phyloP scores from a whole-genome alignment of 2,113 vertebrate species.

The Pimephales promelas region DNA sequence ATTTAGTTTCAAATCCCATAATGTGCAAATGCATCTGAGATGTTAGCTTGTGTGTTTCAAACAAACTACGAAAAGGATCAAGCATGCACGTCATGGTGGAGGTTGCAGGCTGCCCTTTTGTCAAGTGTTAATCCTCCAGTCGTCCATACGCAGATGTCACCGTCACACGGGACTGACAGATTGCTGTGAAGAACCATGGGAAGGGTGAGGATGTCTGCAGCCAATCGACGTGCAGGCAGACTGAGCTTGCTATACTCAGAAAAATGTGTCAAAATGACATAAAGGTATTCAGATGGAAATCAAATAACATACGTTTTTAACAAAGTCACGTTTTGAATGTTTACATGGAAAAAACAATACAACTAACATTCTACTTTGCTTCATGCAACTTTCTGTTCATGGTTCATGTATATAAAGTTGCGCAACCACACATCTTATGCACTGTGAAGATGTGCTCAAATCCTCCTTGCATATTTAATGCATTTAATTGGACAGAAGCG shows the following conservation, averaged over 20 bases:
- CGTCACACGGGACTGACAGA: constrained; percentile 71
- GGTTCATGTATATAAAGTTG: background rate
- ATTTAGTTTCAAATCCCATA: background rate
- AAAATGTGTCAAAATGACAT: background rate
- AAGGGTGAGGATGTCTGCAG: constrained; percentile 75
- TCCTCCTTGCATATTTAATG: background rate
- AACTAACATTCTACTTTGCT: background rate
- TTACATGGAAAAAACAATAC: background rate
- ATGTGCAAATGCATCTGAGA: constrained; percentile 8
- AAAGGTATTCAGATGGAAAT: background rate
- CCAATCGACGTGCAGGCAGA: constrained; percentile 43
- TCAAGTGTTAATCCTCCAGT: constrained; percentile 75
- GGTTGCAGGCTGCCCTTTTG: constrained; percentile 64
- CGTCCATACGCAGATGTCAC: constrained; percentile 79
- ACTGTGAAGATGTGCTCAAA: background rate
- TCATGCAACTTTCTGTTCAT: background rate
- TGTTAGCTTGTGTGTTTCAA: constrained; percentile 47
- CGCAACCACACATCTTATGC: background rate
- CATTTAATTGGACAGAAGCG: background rate
- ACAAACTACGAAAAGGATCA: constrained; percentile 55
- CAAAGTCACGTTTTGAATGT: background rate
- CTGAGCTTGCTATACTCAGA: constrained; percentile 6
- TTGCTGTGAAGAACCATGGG: constrained; percentile 69
- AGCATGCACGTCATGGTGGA: constrained; percentile 66
- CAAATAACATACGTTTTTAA: background rate